Base-by-base conservation (phyloP, 2,113 vertebrate species). In the Grus americana region DNA sequence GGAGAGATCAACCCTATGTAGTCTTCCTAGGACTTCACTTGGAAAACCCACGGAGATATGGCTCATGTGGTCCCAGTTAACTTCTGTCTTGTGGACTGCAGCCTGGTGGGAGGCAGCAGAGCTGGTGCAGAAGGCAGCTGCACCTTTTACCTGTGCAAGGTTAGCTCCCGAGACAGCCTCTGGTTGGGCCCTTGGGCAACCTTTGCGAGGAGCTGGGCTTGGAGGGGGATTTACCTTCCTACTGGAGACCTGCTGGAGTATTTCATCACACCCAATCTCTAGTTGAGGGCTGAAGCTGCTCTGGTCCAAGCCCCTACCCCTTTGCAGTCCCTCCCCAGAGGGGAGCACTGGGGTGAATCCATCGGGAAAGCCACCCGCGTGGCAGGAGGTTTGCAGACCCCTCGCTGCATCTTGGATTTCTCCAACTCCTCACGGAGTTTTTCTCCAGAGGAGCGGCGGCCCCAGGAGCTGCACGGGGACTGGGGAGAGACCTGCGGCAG, bases 301-400 rank as follows among this genome's bases (percentile, higher is more conserved):
- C 42, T 57, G 19, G 42, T 47, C 13, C n/a, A 22, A 78, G 38
- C 8, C 30, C 38, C 38, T n/a, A 0, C 2, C 3, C 9, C 13
- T 2, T n/a, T 5, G 5, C 58, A 42, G 55, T 1, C 16, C 49
- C 50, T 44, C 34, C 22, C 24, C 1, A 0, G 2, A 4, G 2
- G 34, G n/a, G 16, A 72, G 12, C 65, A 46, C 24, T 0, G 1
- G 15, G 18, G 4, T 0, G 0, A 88, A 88, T 47, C 68, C 47
- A 15, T 17, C 0, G 0, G 59, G 11, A 49, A 47, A 68, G 6
- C n/a, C 4, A 2, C 32, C 34, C 3, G 34, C 0, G 0, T 1
- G 1, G 21, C 0, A 0, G 7, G 16, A 55, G 47, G 34, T 86
- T 55, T 68, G 52, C 84, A 79, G 29, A 70, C 32, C 34, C n/a